Conservation (phyloP, 1,140 invertebrate genomes). For the Ostrea edulis region DNA sequence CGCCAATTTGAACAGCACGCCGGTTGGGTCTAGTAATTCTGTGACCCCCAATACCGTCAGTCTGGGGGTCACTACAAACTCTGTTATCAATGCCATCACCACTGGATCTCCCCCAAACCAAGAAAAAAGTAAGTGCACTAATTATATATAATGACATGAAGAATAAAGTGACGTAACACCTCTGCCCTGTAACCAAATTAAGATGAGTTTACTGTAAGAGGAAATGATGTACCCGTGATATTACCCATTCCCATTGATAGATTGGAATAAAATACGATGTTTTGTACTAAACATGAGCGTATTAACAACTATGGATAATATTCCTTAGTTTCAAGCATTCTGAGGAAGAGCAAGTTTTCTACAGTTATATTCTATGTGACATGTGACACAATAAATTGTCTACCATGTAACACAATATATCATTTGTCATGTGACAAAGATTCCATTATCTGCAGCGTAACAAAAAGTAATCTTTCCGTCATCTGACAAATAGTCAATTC, state of each 20-base stretch:
- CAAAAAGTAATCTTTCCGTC: background rate
- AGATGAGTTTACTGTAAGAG: too few species aligned
- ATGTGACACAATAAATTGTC: background rate
- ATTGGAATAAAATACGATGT: too few species aligned
- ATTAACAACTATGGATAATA: too few species aligned
- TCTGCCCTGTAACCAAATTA: too few species aligned
- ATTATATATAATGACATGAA: too few species aligned
- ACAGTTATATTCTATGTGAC: too few species aligned
- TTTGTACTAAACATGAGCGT: too few species aligned
- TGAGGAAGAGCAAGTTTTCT: too few species aligned
- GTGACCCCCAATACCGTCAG: background rate
- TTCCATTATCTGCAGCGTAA: background rate
- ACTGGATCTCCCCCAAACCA: background rate
- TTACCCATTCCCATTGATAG: too few species aligned
- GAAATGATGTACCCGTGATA: too few species aligned
- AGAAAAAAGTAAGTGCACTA: background rate
- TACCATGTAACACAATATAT: background rate
- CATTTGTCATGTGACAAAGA: background rate
- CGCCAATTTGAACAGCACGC: constrained; percentile 1
- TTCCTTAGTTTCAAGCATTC: too few species aligned
- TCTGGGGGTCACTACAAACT: background rate
- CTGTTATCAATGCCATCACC: background rate
- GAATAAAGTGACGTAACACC: too few species aligned
- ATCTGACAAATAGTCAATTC: background rate
- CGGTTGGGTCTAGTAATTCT: background rate